Percentiles rank a stretch among this genome's conserved stretches.
These are phyloP conservation scores for Leptosomus discolor DNA, from an alignment of 2,113 vertebrate genomes.

Conservation along the genomic window DNA sequence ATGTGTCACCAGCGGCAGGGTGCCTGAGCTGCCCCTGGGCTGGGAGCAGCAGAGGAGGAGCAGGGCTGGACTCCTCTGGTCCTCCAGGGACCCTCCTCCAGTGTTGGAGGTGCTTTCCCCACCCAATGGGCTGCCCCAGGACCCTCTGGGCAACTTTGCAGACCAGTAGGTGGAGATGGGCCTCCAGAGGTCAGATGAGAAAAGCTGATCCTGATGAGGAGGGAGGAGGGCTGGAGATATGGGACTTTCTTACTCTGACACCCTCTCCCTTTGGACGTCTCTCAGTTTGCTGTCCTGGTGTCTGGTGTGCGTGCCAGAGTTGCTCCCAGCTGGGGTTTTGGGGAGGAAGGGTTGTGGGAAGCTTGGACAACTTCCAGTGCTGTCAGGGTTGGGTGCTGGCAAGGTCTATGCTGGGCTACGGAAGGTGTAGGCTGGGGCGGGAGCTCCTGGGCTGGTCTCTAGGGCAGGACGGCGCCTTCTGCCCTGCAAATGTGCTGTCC, in stretches of 20 bases:
- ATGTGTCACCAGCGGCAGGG: neutral
- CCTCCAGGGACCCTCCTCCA: neutral
- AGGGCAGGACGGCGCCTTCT: fast-evolving
- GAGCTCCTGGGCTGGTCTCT: neutral
- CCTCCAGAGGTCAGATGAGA: neutral
- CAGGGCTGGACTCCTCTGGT: neutral
- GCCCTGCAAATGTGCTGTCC: fast-evolving
- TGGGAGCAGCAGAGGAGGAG: neutral
- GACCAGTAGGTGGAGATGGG: neutral
- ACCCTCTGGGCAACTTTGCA: neutral
- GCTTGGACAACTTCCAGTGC: fast-evolving
- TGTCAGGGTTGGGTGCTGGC: neutral
- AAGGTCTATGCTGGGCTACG: neutral
- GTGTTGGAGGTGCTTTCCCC: neutral
- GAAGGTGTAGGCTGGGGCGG: neutral
- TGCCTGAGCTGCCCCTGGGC: neutral
- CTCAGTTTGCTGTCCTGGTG: neutral
- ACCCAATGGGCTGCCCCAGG: fast-evolving
- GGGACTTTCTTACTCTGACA: neutral
- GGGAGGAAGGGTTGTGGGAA: neutral
- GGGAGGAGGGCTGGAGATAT: neutral
- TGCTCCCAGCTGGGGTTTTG: neutral
- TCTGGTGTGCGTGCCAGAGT: neutral
- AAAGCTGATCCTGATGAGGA: neutral
- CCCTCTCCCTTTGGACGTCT: neutral